These are phyloP conservation scores for Vulpes lagopus DNA, from an alignment of 2,113 vertebrate species.

Conservation along the genomic window DNA sequence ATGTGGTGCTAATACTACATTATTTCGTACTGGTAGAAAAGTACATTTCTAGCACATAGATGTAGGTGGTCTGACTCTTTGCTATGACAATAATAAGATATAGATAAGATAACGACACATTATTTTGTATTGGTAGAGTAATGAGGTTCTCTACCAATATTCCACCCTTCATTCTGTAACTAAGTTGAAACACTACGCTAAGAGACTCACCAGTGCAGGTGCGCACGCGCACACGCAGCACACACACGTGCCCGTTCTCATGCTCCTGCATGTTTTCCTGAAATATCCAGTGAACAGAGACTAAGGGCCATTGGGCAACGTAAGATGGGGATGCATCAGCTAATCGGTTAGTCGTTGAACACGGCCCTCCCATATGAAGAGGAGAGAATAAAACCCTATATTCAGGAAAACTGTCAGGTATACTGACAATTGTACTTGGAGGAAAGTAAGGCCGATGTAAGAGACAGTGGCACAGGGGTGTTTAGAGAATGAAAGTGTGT, in stretches of 20 bases:
- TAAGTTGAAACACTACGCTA: not conserved
- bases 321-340: not conserved
- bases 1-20: not conserved
- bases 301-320: not conserved
- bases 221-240: not conserved
- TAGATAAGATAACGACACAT: too few relatives aligned
- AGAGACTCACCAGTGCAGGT: not conserved
- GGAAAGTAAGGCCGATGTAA: slow-evolving; percentile 3
- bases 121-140: not conserved
- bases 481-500: slow-evolving; percentile 14
- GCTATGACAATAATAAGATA: too few relatives aligned
- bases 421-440: not conserved
- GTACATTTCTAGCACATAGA: too few relatives aligned
- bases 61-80: too few relatives aligned
- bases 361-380: not conserved
- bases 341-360: not conserved
- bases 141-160: not conserved
- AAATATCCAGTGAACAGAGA: not conserved
- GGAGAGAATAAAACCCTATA: not conserved
- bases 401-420: not conserved
- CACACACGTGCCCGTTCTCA: not conserved
- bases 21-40: not conserved
- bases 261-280: not conserved
- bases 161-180: not conserved
- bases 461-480: not conserved